Evolutionary conservation across 2,888 invertebrate genomes (phyloP).

Genomic region (Drosophila kanekoi): DNA sequence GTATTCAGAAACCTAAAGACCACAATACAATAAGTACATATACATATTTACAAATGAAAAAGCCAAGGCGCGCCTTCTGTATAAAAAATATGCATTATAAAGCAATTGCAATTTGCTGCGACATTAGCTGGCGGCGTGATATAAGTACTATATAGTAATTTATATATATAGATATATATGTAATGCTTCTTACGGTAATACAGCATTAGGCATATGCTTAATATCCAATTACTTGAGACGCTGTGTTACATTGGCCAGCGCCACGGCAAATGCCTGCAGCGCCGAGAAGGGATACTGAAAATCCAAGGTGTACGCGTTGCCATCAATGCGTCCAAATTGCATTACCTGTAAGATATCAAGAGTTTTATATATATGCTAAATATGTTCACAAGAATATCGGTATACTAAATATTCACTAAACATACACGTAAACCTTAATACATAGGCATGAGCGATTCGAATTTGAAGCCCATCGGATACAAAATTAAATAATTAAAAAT

Average conservation of each 20-base stretch:
- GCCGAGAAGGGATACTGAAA: conserved; percentile 99
- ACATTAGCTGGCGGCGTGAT: conserved; percentile 44
- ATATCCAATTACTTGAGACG: conserved; percentile 83
- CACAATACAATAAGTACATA: conserved; percentile 70
- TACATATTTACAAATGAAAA: conserved; percentile 73
- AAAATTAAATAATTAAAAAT: too few relatives aligned
- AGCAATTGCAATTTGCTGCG: conserved; percentile 46
- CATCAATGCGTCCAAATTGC: conserved; percentile 99
- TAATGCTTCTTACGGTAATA: conserved; percentile 34
- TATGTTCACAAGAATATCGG: too few relatives aligned
- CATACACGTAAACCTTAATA: too few relatives aligned
- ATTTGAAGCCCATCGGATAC: too few relatives aligned
- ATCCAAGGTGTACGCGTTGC: conserved; percentile 99
- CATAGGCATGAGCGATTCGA: too few relatives aligned
- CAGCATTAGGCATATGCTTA: conserved; percentile 21
- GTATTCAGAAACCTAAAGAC: conserved; percentile 75
- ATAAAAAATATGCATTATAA: conserved; percentile 70
- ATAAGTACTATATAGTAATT: conserved; percentile 29
- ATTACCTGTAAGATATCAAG: conserved; percentile 90
- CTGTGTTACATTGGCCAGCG: conserved; percentile 88
- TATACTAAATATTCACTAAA: too few relatives aligned
- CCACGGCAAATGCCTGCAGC: conserved; percentile 99
- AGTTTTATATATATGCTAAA: neutral
- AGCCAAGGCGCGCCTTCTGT: conserved; percentile 56
- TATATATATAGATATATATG: conserved; percentile 30